Evolutionary conservation across 2,797 vertebrate genomes (phyloP).

Genomic region (Eleutherodactylus coqui): DNA sequence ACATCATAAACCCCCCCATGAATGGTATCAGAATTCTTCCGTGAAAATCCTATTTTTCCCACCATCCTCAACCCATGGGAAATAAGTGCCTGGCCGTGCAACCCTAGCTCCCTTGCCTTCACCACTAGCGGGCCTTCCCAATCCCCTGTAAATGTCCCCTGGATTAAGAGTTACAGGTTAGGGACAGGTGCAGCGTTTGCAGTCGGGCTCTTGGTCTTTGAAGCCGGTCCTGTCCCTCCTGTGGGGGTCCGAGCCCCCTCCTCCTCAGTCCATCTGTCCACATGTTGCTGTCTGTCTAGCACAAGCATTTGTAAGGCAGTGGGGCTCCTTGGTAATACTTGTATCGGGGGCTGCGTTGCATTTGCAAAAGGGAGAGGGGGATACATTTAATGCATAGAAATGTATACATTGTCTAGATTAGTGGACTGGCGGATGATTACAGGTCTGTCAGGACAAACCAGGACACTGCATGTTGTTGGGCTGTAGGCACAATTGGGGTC

Average conservation of each 20-base stretch:
- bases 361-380: background rate
- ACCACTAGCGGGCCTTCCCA: constrained; percentile 17
- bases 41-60: constrained; percentile 11
- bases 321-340: background rate
- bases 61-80: background rate
- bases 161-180: constrained; percentile 59
- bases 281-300: constrained; percentile 53
- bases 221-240: constrained; percentile 19
- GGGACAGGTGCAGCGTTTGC: constrained; percentile 50
- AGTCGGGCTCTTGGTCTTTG: constrained; percentile 35
- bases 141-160: constrained; percentile 29
- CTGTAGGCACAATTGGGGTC: no score
- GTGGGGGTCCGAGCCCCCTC: background rate
- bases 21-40: constrained; percentile 1
- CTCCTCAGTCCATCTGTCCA: background rate
- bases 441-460: background rate
- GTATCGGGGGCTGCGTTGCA: background rate
- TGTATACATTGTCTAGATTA: background rate
- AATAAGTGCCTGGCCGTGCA: background rate
- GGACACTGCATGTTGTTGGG: background rate
- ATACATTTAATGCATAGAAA: background rate
- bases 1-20: constrained; percentile 13
- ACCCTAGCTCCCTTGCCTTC: constrained; percentile 29
- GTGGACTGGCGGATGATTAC: background rate
- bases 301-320: background rate